Percentiles rank a stretch among this genome's conserved stretches.
These are phyloP conservation scores for Clunio marinus DNA, from an alignment of 2,888 invertebrate species.

Conservation along the genomic window DNA sequence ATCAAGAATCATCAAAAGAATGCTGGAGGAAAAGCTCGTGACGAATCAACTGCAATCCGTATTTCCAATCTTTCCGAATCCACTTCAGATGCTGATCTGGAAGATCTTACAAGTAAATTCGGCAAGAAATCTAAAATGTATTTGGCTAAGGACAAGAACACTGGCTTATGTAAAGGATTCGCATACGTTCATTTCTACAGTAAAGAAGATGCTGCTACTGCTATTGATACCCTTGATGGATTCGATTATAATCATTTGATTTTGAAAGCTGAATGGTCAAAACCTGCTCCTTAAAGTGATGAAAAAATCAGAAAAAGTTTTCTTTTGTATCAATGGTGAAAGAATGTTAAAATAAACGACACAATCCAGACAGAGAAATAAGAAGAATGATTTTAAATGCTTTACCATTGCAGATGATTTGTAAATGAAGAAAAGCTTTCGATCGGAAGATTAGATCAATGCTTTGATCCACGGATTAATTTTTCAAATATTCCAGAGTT, in stretches of 20 bases:
- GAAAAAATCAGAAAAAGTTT: no score
- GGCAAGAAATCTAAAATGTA: slow-evolving; percentile 91
- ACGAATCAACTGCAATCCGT: slow-evolving; percentile 87
- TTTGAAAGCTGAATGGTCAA: slow-evolving; percentile 98
- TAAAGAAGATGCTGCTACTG: slow-evolving; percentile 84
- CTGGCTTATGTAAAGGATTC: slow-evolving; percentile 90
- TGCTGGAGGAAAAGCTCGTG: slow-evolving; percentile 62
- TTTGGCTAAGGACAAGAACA: slow-evolving; percentile 89
- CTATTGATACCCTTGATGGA: slow-evolving; percentile 83
- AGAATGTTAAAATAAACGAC: no score
- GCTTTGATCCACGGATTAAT: no score
- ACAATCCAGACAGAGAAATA: no score
- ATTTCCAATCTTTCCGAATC: slow-evolving; percentile 97
- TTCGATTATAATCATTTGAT: slow-evolving; percentile 98
- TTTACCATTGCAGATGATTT: no score
- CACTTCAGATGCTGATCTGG: slow-evolving; percentile 89
- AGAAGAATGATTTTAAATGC: no score
- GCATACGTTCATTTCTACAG: slow-evolving; percentile 97
- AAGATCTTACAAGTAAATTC: slow-evolving; percentile 90
- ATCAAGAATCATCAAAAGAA: slow-evolving; percentile 76
- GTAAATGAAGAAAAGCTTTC: no score
- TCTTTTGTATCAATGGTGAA: no score
- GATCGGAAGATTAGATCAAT: no score
- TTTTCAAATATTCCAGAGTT: no score
- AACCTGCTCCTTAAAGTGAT: slow-evolving; percentile 55